phyloP scores from a whole-genome alignment of 2,888 invertebrate species.

The Sialis fuliginosa region DNA sequence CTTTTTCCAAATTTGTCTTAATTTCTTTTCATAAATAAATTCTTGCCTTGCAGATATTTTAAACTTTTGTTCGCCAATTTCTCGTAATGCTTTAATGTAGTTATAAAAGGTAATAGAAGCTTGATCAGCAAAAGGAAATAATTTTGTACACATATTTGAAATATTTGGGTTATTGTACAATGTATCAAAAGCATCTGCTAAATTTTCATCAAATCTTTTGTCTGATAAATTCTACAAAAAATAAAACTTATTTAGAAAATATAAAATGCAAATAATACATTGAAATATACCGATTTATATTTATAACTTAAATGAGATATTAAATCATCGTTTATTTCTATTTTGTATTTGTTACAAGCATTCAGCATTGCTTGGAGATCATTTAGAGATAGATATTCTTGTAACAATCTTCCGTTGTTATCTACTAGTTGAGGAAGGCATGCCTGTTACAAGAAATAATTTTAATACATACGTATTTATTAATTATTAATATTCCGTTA shows the following conservation, averaged over 20 bases:
- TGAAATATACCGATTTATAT: too few relatives aligned
- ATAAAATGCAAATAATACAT: too few relatives aligned
- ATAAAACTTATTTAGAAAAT: too few relatives aligned
- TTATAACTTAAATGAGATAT: too few relatives aligned
- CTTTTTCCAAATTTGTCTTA: slow-evolving; percentile 26
- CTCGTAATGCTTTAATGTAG: slow-evolving; percentile 23
- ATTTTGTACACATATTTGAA: background rate
- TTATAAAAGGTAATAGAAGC: slow-evolving; percentile 6
- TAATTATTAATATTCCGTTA: background rate
- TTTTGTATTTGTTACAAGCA: too few relatives aligned
- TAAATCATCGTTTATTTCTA: too few relatives aligned
- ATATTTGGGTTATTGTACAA: background rate
- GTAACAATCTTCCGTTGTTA: background rate
- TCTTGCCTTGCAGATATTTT: slow-evolving; percentile 30
- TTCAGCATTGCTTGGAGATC: too few relatives aligned
- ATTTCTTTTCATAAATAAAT: slow-evolving; percentile 24
- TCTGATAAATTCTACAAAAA: too few relatives aligned
- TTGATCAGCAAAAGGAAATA: background rate
- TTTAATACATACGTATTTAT: background rate
- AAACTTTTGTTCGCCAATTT: slow-evolving; percentile 26
- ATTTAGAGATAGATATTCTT: background rate
- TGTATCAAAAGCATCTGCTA: background rate
- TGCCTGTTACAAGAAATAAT: too few relatives aligned
- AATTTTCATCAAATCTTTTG: background rate
- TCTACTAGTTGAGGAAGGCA: too few relatives aligned